phyloP scores from a whole-genome alignment of 2,797 vertebrate genomes.

The Halcyon badia region DNA sequence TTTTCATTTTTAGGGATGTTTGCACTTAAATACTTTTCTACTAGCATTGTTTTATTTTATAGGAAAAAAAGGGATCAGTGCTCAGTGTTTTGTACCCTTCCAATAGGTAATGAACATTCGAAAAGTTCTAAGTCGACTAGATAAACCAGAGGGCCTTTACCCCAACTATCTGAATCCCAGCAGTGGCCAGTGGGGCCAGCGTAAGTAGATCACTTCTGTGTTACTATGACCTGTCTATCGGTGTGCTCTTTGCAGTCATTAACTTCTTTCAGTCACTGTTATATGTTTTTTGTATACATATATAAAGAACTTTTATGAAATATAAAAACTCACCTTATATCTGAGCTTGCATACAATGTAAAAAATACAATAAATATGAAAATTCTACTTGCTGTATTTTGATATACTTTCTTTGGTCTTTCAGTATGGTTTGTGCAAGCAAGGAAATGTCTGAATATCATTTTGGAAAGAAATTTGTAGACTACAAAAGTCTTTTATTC shows the following conservation, averaged over 20 bases:
- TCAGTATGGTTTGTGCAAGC: background rate
- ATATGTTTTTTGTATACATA: rapidly evolving
- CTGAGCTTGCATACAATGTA: background rate
- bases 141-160: slow-evolving; percentile 97
- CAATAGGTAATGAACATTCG: slow-evolving; percentile 96
- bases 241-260: rapidly evolving
- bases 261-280: background rate
- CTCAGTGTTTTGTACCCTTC: slow-evolving; percentile 35
- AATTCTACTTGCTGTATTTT: background rate
- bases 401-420: background rate
- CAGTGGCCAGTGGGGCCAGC: slow-evolving; percentile 98
- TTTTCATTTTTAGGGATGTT: background rate
- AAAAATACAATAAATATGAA: background rate
- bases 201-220: slow-evolving; percentile 86
- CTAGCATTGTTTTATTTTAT: background rate
- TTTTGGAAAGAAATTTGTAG: background rate
- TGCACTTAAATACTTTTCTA: background rate
- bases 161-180: slow-evolving; percentile 99
- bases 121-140: slow-evolving; percentile 92
- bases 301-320: rapidly evolving
- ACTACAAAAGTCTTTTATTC: slow-evolving; percentile 11
- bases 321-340: background rate
- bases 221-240: background rate
- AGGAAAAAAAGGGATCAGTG: background rate
- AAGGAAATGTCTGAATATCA: background rate